These are phyloP conservation scores for Conistra vaccinii DNA, from an alignment of 2,888 invertebrate species.

Conservation along the genomic window DNA sequence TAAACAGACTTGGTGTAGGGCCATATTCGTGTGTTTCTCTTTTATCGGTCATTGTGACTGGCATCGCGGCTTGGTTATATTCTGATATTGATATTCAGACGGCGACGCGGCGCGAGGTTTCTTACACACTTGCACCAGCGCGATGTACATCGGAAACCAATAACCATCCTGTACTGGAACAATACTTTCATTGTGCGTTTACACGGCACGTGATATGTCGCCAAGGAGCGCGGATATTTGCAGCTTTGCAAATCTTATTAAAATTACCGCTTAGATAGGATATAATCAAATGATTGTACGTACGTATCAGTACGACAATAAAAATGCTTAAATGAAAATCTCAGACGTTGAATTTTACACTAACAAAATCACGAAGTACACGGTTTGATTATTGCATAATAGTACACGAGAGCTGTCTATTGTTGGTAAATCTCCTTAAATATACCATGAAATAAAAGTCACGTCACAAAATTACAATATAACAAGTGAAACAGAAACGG, in stretches of 20 bases:
- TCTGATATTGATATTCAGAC: constrained; percentile 89
- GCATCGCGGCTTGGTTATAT: constrained; percentile 82
- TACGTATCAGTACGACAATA: not conserved
- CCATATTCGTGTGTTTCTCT: constrained; percentile 87
- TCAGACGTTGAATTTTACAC: constrained; percentile 46
- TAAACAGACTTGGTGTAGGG: constrained; percentile 85
- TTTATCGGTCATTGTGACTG: constrained; percentile 88
- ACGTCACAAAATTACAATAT: constrained; percentile 85
- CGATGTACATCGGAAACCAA: constrained; percentile 80
- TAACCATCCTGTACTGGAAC: constrained; percentile 74
- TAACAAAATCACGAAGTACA: constrained; percentile 72
- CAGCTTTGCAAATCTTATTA: constrained; percentile 34
- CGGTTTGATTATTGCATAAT: constrained; percentile 81
- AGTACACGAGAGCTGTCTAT: constrained; percentile 76
- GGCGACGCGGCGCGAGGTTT: constrained; percentile 82
- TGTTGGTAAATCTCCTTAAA: constrained; percentile 80
- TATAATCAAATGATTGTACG: constrained; percentile 16
- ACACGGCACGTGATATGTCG: constrained; percentile 51
- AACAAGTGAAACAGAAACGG: constrained; percentile 88
- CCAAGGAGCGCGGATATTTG: not conserved
- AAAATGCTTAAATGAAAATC: constrained; percentile 22
- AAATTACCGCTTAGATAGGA: not conserved
- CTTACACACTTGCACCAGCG: constrained; percentile 81
- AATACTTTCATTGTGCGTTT: constrained; percentile 67
- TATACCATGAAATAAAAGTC: constrained; percentile 84